Evolutionary conservation across 2,797 vertebrate species (phyloP).

Genomic region (Pseudochirops corinnae): DNA sequence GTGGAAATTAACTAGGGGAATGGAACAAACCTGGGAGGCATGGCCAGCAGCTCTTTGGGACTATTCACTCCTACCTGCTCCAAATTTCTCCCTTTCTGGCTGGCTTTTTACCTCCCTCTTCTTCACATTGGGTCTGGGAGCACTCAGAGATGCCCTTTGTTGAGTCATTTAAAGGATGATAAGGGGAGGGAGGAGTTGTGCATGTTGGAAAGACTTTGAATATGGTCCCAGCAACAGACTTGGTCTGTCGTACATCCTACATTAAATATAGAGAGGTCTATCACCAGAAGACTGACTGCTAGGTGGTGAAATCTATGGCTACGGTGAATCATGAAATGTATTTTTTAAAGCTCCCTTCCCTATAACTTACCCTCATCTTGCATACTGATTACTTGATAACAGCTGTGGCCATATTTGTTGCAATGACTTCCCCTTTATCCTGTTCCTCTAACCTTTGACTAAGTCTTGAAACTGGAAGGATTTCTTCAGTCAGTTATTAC

Average conservation of each 20-base stretch:
- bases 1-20: constrained; percentile 81
- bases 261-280: not conserved
- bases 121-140: not conserved
- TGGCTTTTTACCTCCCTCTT: not conserved
- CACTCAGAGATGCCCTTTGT: not conserved
- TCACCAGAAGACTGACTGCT: not conserved
- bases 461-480: not conserved
- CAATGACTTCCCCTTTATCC: not conserved
- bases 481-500: not conserved
- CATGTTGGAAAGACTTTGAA: not conserved
- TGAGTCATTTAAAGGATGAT: not conserved
- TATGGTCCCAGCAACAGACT: not conserved
- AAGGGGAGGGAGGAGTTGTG: not conserved
- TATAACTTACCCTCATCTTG: not conserved
- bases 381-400: not conserved
- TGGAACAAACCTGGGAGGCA: not conserved
- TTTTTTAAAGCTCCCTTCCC: not conserved
- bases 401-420: not conserved
- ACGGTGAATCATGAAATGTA: not conserved
- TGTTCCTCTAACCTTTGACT: not conserved
- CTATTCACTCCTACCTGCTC: not conserved
- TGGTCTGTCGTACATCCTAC: not conserved
- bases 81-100: not conserved
- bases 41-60: not conserved
- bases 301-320: not conserved